A percentile compares a stretch with the other conserved stretches of the same genome.
Conservation (phyloP, 2,888 invertebrate genomes). For the Drosophila testacea region DNA sequence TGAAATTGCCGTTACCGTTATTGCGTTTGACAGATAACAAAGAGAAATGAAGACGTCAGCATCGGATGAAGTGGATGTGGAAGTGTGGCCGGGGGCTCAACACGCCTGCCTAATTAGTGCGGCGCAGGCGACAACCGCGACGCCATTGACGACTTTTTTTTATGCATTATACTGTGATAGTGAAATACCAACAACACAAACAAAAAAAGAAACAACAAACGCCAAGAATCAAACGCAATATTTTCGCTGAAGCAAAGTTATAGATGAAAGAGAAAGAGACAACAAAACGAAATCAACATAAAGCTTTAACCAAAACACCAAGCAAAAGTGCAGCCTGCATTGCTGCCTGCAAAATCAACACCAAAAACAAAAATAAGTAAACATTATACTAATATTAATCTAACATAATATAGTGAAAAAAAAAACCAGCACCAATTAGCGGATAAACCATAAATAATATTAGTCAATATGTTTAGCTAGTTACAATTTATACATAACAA, state of each 20-base stretch:
- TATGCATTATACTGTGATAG: constrained; percentile 72
- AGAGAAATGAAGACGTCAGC: constrained; percentile 67
- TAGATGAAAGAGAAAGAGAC: constrained; percentile 39
- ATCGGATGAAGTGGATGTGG: constrained; percentile 59
- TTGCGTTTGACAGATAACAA: constrained; percentile 61
- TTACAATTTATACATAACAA: constrained; percentile 68
- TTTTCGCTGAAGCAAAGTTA: constrained; percentile 50
- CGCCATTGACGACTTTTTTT: constrained; percentile 55
- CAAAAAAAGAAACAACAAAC: constrained; percentile 39
- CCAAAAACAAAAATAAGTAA: constrained; percentile 14
- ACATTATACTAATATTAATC: constrained; percentile 23
- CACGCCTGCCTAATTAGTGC: constrained; percentile 60
- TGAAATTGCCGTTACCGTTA: constrained; percentile 48
- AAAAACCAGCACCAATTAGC: constrained; percentile 74
- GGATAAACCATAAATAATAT: constrained; percentile 50
- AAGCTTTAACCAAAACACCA: constrained; percentile 77
- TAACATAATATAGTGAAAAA: constrained; percentile 56
- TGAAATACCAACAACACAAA: constrained; percentile 66
- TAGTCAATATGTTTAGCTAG: constrained; percentile 74
- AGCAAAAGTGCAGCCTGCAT: constrained; percentile 42
- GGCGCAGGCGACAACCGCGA: constrained; percentile 59
- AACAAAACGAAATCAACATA: constrained; percentile 59
- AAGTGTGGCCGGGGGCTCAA: constrained; percentile 56
- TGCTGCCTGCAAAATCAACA: constrained; percentile 26
- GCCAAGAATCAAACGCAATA: constrained; percentile 71